Evolutionary conservation across 2,113 vertebrate species (phyloP).

Genomic region (zebrafish (Danio rerio)): GRCz12tu NC_133191.1:13251501-13252000

Average conservation of each 20-base stretch:
- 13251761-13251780: conserved; percentile 68
- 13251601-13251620: conserved; percentile 6
- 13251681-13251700: conserved; percentile 54
- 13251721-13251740: conserved; percentile 44
- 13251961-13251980: too few relatives aligned
- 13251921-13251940: too few relatives aligned
- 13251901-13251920: neutral
- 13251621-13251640: neutral
- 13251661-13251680: conserved; percentile 44
- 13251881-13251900: conserved; percentile 30
- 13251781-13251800: conserved; percentile 77
- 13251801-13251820: conserved; percentile 74
- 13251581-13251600: neutral
- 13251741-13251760: conserved; percentile 65
- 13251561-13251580: conserved; percentile 2
- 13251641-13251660: conserved; percentile 53
- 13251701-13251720: conserved; percentile 13
- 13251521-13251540: conserved; percentile 95
- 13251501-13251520: conserved; percentile 94
- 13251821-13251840: conserved; percentile 11
- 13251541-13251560: conserved; percentile 82
- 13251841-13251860: conserved; percentile 20
- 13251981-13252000: too few relatives aligned
- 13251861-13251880: conserved; percentile 3
- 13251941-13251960: too few relatives aligned